Evolutionary conservation across 1,140 invertebrate species (phyloP).

Genomic region (Lerema accius): DNA sequence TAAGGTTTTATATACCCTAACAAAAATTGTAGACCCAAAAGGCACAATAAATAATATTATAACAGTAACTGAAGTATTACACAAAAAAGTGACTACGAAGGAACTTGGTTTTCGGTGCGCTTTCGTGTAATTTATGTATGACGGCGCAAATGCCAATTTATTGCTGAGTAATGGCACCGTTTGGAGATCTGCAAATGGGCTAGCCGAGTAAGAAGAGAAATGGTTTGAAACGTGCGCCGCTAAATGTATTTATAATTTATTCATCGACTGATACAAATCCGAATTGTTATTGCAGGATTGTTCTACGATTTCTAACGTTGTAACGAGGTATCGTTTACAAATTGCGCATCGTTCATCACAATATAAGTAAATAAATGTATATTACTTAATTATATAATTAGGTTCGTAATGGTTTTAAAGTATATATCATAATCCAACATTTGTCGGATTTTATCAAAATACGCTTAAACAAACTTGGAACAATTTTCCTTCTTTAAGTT

Average conservation of each 20-base stretch:
- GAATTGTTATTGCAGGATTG: constrained; percentile 65
- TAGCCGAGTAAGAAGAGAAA: constrained; percentile 79
- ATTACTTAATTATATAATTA: too few species aligned
- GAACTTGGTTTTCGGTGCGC: constrained; percentile 75
- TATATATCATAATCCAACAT: constrained; percentile 1
- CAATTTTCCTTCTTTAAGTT: constrained; percentile 46
- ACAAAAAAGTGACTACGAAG: constrained; percentile 71
- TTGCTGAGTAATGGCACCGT: constrained; percentile 81
- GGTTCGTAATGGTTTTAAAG: neutral
- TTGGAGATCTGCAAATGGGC: constrained; percentile 80
- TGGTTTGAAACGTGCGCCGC: constrained; percentile 68
- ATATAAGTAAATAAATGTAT: too few species aligned
- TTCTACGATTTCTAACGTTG: constrained; percentile 38
- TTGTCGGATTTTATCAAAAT: constrained; percentile 1
- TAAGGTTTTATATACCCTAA: neutral
- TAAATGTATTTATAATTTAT: constrained; percentile 81
- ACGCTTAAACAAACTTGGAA: constrained; percentile 18
- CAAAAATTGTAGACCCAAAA: constrained; percentile 2
- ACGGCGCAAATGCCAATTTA: constrained; percentile 82
- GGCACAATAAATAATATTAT: constrained; percentile 23
- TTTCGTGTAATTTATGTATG: constrained; percentile 80
- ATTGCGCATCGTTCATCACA: too few species aligned
- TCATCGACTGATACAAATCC: constrained; percentile 72
- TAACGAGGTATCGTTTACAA: neutral
- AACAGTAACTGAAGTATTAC: constrained; percentile 27